phyloP scores from a whole-genome alignment of 1,140 invertebrate species.

The Meloidogyne exigua region DNA sequence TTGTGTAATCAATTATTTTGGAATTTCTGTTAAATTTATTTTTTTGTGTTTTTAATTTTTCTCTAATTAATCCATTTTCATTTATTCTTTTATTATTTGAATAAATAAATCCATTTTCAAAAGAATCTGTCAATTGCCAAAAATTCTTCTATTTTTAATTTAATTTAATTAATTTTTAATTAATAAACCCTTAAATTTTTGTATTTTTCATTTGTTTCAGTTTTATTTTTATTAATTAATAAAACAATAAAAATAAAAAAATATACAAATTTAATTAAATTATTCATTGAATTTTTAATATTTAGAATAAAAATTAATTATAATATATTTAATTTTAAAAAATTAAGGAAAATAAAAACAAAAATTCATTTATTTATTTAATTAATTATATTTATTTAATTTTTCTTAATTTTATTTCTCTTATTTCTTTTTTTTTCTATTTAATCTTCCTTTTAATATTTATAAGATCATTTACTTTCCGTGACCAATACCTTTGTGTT shows the following conservation, averaged over 20 bases:
- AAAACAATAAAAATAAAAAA: not conserved
- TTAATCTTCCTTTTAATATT: too few species aligned
- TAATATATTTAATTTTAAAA: too few species aligned
- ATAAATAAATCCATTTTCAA: not conserved
- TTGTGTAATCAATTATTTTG: not conserved
- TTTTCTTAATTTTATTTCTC: not conserved
- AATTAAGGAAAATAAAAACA: too few species aligned
- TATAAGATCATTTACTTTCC: slow-evolving; percentile 1
- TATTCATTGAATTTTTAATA: not conserved
- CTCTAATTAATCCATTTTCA: not conserved
- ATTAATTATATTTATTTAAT: not conserved
- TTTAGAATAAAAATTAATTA: not conserved
- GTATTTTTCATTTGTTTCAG: not conserved
- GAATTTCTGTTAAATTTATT: not conserved
- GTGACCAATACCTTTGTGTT: not conserved
- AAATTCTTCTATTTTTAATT: not conserved
- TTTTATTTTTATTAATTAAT: not conserved
- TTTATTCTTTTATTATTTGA: not conserved
- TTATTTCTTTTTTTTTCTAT: not conserved
- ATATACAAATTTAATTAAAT: not conserved
- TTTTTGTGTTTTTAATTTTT: not conserved
- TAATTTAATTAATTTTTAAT: not conserved
- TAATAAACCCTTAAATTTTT: not conserved
- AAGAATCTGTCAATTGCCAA: not conserved
- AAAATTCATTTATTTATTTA: too few species aligned